phyloP scores from a whole-genome alignment of 1,140 invertebrate genomes.

The Bombyx mandarina region DNA sequence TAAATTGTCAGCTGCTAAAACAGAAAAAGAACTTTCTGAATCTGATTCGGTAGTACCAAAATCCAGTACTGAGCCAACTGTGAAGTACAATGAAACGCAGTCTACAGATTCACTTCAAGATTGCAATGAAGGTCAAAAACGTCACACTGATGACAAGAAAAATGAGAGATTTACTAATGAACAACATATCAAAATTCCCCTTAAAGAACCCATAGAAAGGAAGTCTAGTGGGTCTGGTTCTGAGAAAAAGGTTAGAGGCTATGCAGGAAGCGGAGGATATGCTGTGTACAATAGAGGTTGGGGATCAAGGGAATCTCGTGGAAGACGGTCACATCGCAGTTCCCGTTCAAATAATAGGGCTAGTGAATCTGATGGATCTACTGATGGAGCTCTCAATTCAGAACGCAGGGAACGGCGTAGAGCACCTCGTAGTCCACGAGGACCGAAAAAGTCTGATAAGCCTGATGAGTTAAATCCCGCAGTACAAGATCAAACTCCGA shows the following conservation, averaged over 20 bases:
- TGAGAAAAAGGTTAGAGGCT: conserved; percentile 64
- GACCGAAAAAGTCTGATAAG: conserved; percentile 46
- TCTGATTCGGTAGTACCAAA: conserved; percentile 51
- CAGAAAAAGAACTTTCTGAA: conserved; percentile 51
- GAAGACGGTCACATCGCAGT: conserved; percentile 52
- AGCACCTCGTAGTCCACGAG: conserved; percentile 50
- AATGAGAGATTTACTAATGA: conserved; percentile 46
- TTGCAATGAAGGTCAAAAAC: conserved; percentile 31
- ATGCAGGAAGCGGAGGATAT: conserved; percentile 44
- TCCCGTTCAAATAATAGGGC: conserved; percentile 64
- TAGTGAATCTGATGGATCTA: conserved; percentile 60
- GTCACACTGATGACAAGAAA: conserved; percentile 43
- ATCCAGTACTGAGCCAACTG: conserved; percentile 38
- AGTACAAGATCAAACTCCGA: conserved; percentile 22
- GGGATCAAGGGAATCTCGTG: conserved; percentile 53
- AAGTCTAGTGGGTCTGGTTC: conserved; percentile 69
- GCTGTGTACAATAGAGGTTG: conserved; percentile 60
- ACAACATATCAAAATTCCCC: conserved; percentile 41
- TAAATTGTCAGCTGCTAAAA: conserved; percentile 33
- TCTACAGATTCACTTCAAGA: conserved; percentile 34
- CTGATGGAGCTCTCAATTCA: conserved; percentile 45
- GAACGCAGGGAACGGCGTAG: conserved; percentile 58
- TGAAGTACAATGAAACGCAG: conserved; percentile 31
- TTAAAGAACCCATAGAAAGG: conserved; percentile 61
- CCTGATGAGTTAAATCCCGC: conserved; percentile 36